phyloP scores from a whole-genome alignment of 1,140 invertebrate genomes.

The Drosophila trapezifrons region DNA sequence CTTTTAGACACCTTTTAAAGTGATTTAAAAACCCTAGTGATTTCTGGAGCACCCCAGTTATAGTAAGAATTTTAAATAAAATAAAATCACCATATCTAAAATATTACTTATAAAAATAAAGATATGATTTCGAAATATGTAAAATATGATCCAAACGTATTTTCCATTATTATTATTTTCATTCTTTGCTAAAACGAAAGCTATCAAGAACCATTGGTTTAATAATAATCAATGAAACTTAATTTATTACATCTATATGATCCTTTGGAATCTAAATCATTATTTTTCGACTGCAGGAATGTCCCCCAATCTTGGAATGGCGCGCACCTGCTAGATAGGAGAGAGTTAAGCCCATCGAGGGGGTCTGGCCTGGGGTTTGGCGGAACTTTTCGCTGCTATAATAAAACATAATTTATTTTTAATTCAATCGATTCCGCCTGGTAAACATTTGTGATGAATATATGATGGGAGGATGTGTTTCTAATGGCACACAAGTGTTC shows the following conservation, averaged over 20 bases:
- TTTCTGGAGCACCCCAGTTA: too few species aligned
- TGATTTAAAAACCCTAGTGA: too few species aligned
- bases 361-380: conserved; percentile 13
- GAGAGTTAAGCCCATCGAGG: conserved; percentile 6
- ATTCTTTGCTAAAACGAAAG: background rate
- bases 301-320: conserved; percentile 8
- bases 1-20: too few species aligned
- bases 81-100: too few species aligned
- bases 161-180: too few species aligned
- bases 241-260: background rate
- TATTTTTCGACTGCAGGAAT: conserved; percentile 14
- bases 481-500: conserved; percentile 10
- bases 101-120: too few species aligned
- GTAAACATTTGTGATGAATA: conserved; percentile 11
- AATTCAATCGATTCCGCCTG: conserved; percentile 12
- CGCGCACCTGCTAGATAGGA: conserved; percentile 19
- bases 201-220: background rate
- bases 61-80: too few species aligned
- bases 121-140: too few species aligned
- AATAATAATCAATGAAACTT: background rate
- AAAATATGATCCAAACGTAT: background rate
- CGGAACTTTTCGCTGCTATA: background rate
- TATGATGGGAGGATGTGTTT: conserved; percentile 4
- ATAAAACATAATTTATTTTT: conserved; percentile 49
- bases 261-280: background rate